These are phyloP conservation scores for Eufriesea mexicana DNA, from an alignment of 1,140 invertebrate species.

Conservation along the genomic window DNA sequence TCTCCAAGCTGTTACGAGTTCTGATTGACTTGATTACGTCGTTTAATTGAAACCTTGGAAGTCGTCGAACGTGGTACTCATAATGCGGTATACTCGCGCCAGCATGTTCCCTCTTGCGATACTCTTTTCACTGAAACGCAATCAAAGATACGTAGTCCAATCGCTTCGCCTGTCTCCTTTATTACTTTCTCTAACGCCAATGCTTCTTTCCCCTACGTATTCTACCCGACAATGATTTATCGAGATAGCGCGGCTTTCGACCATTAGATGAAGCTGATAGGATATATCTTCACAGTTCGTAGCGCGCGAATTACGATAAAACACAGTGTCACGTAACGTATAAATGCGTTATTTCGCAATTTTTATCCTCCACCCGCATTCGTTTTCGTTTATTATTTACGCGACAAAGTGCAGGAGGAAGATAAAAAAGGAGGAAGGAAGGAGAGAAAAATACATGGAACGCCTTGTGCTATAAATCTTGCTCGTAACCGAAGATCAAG, in stretches of 20 bases:
- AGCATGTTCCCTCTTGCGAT: not conserved
- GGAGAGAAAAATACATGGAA: not conserved
- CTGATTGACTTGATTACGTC: constrained; percentile 30
- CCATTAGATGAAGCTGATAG: not conserved
- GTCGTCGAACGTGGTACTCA: not conserved
- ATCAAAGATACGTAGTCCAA: not conserved
- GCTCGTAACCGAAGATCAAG: not conserved
- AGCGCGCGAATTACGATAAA: not conserved
- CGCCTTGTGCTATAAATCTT: not conserved
- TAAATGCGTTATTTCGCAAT: not conserved
- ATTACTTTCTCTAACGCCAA: not conserved
- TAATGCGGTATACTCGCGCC: not conserved
- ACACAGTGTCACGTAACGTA: not conserved
- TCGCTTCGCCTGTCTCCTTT: not conserved
- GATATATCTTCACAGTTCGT: not conserved
- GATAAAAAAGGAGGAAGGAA: not conserved
- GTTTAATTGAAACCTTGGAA: constrained; percentile 9
- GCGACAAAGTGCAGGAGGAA: not conserved
- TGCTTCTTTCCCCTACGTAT: no score
- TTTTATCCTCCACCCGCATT: not conserved
- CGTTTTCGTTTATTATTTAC: not conserved
- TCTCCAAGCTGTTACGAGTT: constrained; percentile 1
- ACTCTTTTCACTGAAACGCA: not conserved
- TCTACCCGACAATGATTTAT: not conserved
- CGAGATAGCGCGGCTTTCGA: not conserved